Conservation (phyloP, 2,113 vertebrate species). For the Thomomys bottae region DNA sequence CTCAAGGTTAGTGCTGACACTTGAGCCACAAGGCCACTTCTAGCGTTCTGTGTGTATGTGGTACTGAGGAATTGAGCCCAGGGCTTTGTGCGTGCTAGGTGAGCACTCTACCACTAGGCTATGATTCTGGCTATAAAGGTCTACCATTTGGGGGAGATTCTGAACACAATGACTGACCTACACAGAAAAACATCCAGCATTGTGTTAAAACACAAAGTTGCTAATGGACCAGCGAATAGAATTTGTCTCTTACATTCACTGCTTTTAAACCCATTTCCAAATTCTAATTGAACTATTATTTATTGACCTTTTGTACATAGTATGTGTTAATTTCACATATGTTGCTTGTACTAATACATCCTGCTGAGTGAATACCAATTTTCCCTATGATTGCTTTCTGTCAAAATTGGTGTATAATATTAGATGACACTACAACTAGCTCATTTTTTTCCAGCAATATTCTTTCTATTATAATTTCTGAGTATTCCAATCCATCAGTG, state of each 20-base stretch:
- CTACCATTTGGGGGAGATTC: neutral
- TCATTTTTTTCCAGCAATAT: conserved; percentile 58
- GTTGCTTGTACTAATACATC: neutral
- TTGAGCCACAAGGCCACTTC: too few species aligned
- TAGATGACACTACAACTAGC: conserved; percentile 16
- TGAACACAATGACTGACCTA: neutral
- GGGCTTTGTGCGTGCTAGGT: too few species aligned
- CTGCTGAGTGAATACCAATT: neutral
- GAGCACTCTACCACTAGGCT: too few species aligned
- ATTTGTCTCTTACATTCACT: neutral
- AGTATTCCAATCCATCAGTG: conserved; percentile 80
- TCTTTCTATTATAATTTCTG: conserved; percentile 59
- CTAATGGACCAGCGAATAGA: neutral
- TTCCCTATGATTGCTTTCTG: conserved; percentile 3
- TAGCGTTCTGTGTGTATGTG: too few species aligned
- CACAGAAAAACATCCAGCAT: neutral
- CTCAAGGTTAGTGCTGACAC: too few species aligned
- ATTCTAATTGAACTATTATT: conserved; percentile 29
- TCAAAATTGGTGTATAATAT: neutral
- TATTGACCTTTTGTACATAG: neutral
- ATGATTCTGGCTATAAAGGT: too few species aligned
- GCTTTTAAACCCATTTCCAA: neutral
- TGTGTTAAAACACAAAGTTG: neutral
- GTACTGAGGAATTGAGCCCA: too few species aligned
- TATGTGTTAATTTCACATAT: conserved; percentile 1